phyloP scores from a whole-genome alignment of 2,797 vertebrate species.

The Pseudopleuronectes americanus region DNA sequence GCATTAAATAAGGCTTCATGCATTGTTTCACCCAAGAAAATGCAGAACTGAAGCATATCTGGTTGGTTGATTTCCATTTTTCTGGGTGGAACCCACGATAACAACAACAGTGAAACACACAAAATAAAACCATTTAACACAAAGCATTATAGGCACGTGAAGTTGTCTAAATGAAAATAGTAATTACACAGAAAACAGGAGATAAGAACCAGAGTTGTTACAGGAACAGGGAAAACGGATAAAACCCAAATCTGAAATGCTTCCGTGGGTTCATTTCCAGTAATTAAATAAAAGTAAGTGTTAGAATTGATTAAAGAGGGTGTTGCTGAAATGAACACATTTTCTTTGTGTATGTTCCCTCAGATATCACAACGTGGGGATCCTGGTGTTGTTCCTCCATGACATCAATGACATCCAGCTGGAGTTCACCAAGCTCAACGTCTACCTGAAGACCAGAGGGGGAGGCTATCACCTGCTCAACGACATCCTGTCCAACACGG shows the following conservation, averaged over 20 bases:
- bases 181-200: not conserved
- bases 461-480: constrained; percentile 87
- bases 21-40: not conserved
- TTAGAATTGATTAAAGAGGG: not conserved
- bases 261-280: too few species aligned
- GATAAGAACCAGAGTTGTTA: too few species aligned
- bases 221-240: too few species aligned
- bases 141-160: too few species aligned
- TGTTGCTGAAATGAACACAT: not conserved
- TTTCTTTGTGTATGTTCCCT: not conserved
- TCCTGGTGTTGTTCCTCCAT: constrained; percentile 95
- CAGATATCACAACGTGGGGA: constrained; percentile 96
- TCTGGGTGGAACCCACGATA: not conserved
- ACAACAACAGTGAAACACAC: not conserved
- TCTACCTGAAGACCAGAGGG: constrained; percentile 93
- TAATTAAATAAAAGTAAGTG: too few species aligned
- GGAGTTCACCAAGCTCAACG: constrained; percentile 96
- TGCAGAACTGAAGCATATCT: not conserved
- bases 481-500: constrained; percentile 88
- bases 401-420: constrained; percentile 93
- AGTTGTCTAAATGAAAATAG: too few species aligned
- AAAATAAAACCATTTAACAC: not conserved
- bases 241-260: too few species aligned
- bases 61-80: not conserved
- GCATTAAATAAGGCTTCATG: not conserved